Base-by-base conservation (phyloP, 2,888 invertebrate species). In the Erebia palarica region DNA sequence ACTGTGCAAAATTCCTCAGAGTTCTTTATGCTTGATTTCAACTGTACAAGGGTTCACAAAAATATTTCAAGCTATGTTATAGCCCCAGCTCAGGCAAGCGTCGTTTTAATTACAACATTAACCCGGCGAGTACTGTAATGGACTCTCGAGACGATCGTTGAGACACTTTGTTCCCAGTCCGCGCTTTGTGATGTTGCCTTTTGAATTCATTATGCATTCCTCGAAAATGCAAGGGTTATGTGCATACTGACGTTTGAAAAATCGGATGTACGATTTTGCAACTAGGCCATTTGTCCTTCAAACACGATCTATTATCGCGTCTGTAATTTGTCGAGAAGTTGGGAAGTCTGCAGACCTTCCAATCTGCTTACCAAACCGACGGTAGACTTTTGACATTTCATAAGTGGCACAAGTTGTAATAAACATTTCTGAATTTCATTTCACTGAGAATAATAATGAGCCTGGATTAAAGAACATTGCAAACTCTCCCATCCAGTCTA, bases 101-200 rank as follows among this genome's bases (percentile, higher is more conserved):
- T 66, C 68, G 71, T 73, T 73, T 73, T 73, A 71, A 73, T 73
- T 73, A 71, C 69, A 71, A 66, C 69, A 73, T 71, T 71, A 73
- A 70, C 68, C 68, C 44, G 36, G 21, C 59, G 64, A 74, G 51
- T 69, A 71, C 60, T 70, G 60, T 57, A 69, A 71, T 68, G 70
- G 72, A 18, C 74, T 70, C 75, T 75, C 67, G 75, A 75, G 75
- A 75, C 75, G 66, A 72, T 65, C 69, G 69, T 69, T 72, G 71
- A 70, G 74, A 16, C 67, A 66, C 69, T 72, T 71, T 66, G 71
- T 71, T 72, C 70, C 59, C 71, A 68, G 68, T 69, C 60, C 51
- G 27, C 63, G 68, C 68, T 73, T 63, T 69, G 73, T 69, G 61
- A 73, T 68, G 66, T 67, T 69, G 69, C 73, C 72, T 75, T 73